phyloP scores from a whole-genome alignment of 1,140 invertebrate species.

The Nasonia vitripennis region DNA sequence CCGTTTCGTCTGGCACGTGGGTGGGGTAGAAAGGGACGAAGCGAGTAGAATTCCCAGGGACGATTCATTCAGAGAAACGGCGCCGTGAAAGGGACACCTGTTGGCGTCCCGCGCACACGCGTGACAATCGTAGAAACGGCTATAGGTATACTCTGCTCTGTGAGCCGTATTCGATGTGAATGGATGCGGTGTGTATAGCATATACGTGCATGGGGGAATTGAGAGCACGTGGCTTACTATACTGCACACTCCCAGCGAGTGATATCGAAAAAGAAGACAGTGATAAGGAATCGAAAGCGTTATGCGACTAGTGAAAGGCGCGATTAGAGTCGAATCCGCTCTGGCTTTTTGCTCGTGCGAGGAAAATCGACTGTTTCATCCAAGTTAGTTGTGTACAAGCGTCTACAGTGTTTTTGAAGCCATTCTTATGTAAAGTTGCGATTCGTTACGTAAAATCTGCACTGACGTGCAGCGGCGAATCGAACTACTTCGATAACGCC shows the following conservation, averaged over 20 bases:
- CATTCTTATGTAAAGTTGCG: neutral
- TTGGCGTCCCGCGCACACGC: slow-evolving; percentile 59
- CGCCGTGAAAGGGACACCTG: slow-evolving; percentile 75
- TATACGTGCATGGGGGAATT: neutral
- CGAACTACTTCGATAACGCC: neutral
- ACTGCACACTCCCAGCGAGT: neutral
- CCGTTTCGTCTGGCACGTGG: slow-evolving; percentile 74
- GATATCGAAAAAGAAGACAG: neutral
- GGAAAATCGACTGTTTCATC: neutral
- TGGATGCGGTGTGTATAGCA: neutral
- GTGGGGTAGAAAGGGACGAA: slow-evolving; percentile 65
- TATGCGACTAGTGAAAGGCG: neutral
- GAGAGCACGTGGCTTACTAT: neutral
- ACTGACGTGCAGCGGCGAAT: neutral
- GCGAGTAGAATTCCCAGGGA: slow-evolving; percentile 56
- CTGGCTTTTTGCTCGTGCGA: neutral
- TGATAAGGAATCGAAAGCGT: neutral
- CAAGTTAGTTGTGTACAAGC: neutral
- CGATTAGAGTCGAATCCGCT: neutral
- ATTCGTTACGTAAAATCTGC: slow-evolving; percentile 7
- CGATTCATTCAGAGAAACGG: slow-evolving; percentile 76
- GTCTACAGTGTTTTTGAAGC: neutral
- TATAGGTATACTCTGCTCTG: neutral
- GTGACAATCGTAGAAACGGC: slow-evolving; percentile 71
- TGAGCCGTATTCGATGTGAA: neutral